Evolutionary conservation across 2,797 vertebrate genomes (phyloP), one percentile per base, ranked within the genome.

Genomic region (Telmatherina bonti): DNA sequence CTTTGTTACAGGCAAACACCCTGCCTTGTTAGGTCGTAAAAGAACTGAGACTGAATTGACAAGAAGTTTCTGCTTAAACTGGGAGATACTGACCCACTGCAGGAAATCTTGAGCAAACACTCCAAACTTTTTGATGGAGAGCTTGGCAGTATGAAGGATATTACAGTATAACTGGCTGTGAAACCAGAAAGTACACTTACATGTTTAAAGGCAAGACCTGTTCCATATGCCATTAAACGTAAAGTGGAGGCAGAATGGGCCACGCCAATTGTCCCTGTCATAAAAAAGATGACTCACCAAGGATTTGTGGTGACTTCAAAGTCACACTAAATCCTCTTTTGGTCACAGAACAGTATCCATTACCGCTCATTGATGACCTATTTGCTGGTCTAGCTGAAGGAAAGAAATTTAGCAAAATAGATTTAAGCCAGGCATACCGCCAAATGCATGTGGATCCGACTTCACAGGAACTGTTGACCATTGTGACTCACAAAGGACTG

Each of bases 251-350:
- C 38, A 29, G 10, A 49, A 15, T 22, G 60, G 60, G 41, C 43
- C 9, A 49, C 20, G 33, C 29, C 43, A 2, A 62, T 62, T 1
- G 27, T 31, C 30, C 30, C 30, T 5, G 53, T 67, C 7, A 31
- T 57, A 0, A 58, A 67, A 58, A 58, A 6, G 38, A 57, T 26
- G 30, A 15, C 1, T 18, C 53, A 13, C 47, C 22, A 33, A 76
- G 62, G 10, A 68, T 71, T 16, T 78, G 70, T 62, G 62, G 62
- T 29, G 66, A 74, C 38, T 83, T 75, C 55, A 71, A 72, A n/a
- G 70, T 74, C 7, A 78, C 58, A 8, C n/a, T 75, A 3, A 82
- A 82, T 10, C 62, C 24, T 11, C 16, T 62, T 20, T n/a, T 77
- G 13, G 22, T 8, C 3, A 7, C 33, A 20, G 67, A 80, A 49